Conservation (phyloP, 2,113 vertebrate genomes). For the Pterophyllum scalare region DNA sequence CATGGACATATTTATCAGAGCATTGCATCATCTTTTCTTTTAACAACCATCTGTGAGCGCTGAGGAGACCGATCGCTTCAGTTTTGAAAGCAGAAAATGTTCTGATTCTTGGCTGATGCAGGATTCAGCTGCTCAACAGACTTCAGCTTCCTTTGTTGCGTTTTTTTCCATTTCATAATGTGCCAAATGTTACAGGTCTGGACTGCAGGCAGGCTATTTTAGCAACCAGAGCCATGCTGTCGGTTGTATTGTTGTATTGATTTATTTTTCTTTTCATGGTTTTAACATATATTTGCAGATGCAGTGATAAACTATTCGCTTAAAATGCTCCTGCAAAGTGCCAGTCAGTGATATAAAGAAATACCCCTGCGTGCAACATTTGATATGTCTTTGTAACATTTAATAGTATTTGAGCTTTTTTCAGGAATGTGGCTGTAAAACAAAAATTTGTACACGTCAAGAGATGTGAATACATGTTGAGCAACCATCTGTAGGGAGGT, state of each 20-base stretch:
- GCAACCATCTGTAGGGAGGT: neutral
- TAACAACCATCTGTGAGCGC: neutral
- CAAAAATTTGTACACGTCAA: neutral
- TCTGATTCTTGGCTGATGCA: neutral
- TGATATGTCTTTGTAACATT: neutral
- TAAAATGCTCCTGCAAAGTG: neutral
- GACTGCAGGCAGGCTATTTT: conserved; percentile 4
- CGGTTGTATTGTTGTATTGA: neutral
- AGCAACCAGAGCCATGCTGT: neutral
- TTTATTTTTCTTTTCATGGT: neutral
- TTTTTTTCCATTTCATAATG: conserved; percentile 10
- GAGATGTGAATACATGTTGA: neutral
- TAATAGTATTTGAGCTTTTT: neutral
- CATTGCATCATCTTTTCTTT: neutral
- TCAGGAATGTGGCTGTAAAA: neutral
- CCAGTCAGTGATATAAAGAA: neutral
- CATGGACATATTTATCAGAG: neutral
- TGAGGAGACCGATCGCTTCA: neutral
- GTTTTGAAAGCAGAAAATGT: conserved; percentile 1
- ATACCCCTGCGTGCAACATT: neutral
- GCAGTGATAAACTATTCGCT: neutral
- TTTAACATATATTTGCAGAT: neutral
- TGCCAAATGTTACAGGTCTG: conserved; percentile 13
- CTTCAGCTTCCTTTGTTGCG: neutral
- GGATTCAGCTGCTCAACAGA: neutral